Evolutionary conservation across 2,113 vertebrate species (phyloP), one percentile per base, ranked within the genome.

Genomic region (Catharus bicknelli): DNA sequence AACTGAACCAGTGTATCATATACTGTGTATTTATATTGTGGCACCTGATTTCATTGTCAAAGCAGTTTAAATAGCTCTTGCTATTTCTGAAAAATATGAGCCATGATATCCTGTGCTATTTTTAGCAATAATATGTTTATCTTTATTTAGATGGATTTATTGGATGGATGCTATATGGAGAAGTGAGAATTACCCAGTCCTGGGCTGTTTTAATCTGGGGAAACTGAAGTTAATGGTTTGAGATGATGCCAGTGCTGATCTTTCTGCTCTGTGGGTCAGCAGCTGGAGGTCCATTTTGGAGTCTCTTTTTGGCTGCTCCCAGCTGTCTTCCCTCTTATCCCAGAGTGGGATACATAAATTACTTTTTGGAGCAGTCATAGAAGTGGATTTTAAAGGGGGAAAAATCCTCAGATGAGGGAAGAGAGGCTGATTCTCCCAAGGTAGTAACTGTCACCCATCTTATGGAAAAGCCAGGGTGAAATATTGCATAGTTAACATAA

Each of bases 71-170:
- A 85, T 82, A 89, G 68, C 64, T 53, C 58, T 73, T 85, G 17
- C 45, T 82, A 38, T 90, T 91, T 87, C 62, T 90, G 91, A 85
- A 80, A 72, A 94, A 57, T 21, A 53, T 34, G 66, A 42, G 58
- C 2, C 6, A 85, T 76, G 13, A 54, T 26, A 69, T 26, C 42
- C 50, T 25, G 2, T 51, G 9, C 77, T 92, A n/a, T 63, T 91
- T 90, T 94, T 78, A 87, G 74, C 50, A 79, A 38, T 58, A 75
- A 59, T 34, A 16, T 16, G 14, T 54, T 88, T 81, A 9, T 81
- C 45, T 92, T 87, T 94, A 61, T 76, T 90, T 85, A 77, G 62
- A 64, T 85, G 74, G 70, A 47, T n/a, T 83, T 90, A 48, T 79
- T 90, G 48, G 66, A 76, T 27, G 45, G 66, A 58, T 93, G 54